Evolutionary conservation across 2,888 invertebrate genomes (phyloP).

Genomic region (Netelia melanura): DNA sequence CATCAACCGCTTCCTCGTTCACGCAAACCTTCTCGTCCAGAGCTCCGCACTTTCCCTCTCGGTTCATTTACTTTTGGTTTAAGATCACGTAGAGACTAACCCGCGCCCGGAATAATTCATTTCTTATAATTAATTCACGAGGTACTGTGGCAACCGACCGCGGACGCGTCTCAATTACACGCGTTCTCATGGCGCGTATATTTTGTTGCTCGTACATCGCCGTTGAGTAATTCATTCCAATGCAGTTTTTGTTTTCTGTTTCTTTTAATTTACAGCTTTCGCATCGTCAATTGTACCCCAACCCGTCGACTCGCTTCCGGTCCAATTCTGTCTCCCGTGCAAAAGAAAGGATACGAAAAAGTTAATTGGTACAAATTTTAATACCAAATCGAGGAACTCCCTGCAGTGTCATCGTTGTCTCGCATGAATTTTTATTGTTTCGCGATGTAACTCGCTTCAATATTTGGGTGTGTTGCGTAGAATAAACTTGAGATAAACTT

Average conservation of each 20-base stretch:
- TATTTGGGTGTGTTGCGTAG: not conserved
- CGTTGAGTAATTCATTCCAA: slow-evolving; percentile 18
- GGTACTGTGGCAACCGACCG: slow-evolving; percentile 52
- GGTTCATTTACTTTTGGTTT: slow-evolving; percentile 66
- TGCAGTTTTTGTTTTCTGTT: too few species aligned
- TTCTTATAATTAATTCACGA: slow-evolving; percentile 69
- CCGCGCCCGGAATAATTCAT: slow-evolving; percentile 69
- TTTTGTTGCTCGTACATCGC: slow-evolving; percentile 27
- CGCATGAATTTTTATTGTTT: too few species aligned
- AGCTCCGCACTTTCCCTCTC: slow-evolving; percentile 34
- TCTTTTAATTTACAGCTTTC: not conserved
- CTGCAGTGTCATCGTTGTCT: too few species aligned
- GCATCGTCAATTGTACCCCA: too few species aligned
- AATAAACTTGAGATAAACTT: not conserved
- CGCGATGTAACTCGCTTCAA: too few species aligned
- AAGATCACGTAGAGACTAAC: slow-evolving; percentile 65
- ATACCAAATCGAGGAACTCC: too few species aligned
- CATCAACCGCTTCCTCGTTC: not conserved
- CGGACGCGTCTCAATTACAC: slow-evolving; percentile 66
- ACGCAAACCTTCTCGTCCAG: slow-evolving; percentile 48
- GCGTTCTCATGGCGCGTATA: slow-evolving; percentile 28
- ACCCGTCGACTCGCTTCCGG: slow-evolving; percentile 14
- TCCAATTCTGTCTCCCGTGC: too few species aligned
- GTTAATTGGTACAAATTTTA: too few species aligned
- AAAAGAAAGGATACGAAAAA: not conserved